phyloP scores from a whole-genome alignment of 1,140 invertebrate genomes.

The Cephus cinctus region DNA sequence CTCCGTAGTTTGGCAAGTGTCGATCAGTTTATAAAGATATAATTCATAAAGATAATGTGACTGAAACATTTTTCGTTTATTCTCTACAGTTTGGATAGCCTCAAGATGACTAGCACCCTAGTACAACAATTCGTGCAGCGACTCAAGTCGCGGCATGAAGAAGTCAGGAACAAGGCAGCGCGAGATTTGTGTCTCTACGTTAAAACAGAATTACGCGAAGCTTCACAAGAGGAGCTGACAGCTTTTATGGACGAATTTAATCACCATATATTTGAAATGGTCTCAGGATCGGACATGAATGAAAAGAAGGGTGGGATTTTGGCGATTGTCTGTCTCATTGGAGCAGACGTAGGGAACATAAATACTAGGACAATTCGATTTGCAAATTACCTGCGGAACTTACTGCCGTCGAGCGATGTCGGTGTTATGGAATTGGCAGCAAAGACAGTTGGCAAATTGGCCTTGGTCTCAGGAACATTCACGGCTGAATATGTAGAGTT shows the following conservation, averaged over 20 bases:
- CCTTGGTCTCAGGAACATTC: conserved; percentile 88
- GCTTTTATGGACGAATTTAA: conserved; percentile 94
- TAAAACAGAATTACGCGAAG: conserved; percentile 87
- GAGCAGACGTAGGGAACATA: conserved; percentile 89
- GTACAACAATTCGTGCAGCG: conserved; percentile 81
- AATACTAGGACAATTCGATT: conserved; percentile 88
- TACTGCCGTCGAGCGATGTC: conserved; percentile 86
- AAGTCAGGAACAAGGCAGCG: conserved; percentile 80
- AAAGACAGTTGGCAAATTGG: conserved; percentile 88
- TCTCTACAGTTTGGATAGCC: no score
- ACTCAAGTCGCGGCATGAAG: conserved; percentile 86
- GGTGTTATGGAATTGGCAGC: conserved; percentile 95
- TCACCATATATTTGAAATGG: conserved; percentile 95
- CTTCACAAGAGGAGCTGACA: conserved; percentile 86
- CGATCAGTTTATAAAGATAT: no score
- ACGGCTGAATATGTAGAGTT: conserved; percentile 95
- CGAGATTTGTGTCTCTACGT: conserved; percentile 88
- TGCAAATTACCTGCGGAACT: conserved; percentile 88
- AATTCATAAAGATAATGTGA: no score
- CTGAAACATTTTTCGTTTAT: no score
- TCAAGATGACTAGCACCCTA: conserved; percentile 62
- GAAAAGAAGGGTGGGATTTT: conserved; percentile 95
- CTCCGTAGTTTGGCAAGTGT: no score
- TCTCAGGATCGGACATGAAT: conserved; percentile 86
- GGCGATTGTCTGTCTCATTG: conserved; percentile 91